Evolutionary conservation across 2,113 vertebrate genomes (phyloP), one percentile per base, ranked within the genome.

Genomic region (Camelus dromedarius): DNA sequence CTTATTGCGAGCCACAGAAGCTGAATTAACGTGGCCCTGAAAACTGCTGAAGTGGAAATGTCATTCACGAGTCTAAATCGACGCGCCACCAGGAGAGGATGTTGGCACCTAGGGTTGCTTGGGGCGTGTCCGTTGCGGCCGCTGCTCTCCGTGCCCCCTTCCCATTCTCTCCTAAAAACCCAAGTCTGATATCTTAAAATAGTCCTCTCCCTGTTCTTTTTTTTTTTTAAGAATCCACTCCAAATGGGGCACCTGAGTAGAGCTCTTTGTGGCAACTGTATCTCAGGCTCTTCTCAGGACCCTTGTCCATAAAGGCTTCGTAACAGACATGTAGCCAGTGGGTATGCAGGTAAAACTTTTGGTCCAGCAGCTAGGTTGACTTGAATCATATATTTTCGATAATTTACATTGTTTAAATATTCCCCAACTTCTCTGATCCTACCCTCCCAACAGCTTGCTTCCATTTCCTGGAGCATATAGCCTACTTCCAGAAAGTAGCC

Each of bases 401-500:
- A 18, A 56, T 79, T 83, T 94, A 19, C 6, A 42, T 80, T 64
- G 30, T 70, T 82, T 92, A 75, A 92, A 32, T 92, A 26, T 79
- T 8, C 13, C 62, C 28, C 32, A 76, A 2, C 28, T 93, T 88
- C 38, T 84, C 50, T 89, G 52, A 92, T 56, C 1, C 66, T 93
- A n/a, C 8, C 6, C 10, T 92, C 38, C 30, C 58, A 89, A 20
- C 2, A 75, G 13, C 4, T 20, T 82, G 13, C 14, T 87, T 13
- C 82, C 24, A 58, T 96, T 94, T 90, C 54, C 54, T 95, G 16
- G 66, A 60, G 19, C 67, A 69, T 42, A 19, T 38, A 28, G 5
- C 69, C 38, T 69, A 28, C 28, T 81, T 95, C 85, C 60, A 88
- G 73, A 96, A 89, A 94, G 24, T 69, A 52, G 58, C 20, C 48